A percentile compares a stretch with the other conserved stretches of the same genome.
phyloP scores from a whole-genome alignment of 2,888 invertebrate species.

The Eristalis arbustorum region DNA sequence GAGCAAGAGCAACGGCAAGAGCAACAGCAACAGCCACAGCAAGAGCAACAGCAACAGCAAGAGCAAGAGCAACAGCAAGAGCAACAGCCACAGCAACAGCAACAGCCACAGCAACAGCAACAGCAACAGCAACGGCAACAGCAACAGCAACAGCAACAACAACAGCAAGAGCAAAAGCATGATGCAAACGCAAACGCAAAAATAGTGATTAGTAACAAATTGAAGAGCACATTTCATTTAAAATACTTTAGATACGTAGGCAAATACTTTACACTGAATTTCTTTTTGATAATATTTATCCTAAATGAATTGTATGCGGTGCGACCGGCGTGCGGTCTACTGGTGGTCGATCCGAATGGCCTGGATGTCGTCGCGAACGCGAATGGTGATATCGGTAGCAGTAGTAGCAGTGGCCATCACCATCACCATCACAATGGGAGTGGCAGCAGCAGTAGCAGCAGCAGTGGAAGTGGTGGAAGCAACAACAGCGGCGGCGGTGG shows the following conservation, averaged over 20 bases:
- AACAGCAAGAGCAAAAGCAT: too few species aligned
- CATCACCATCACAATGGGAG: constrained; percentile 43
- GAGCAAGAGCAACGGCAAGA: too few species aligned
- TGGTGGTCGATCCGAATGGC: constrained; percentile 73
- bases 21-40: too few species aligned
- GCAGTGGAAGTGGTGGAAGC: constrained; percentile 56
- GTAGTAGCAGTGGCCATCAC: constrained; percentile 34
- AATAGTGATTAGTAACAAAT: constrained; percentile 43
- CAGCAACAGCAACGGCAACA: too few species aligned
- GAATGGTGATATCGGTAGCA: constrained; percentile 54
- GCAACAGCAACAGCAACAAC: neutral
- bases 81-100: too few species aligned
- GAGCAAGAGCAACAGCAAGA: too few species aligned
- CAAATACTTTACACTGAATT: constrained; percentile 61
- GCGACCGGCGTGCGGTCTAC: constrained; percentile 61
- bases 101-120: too few species aligned
- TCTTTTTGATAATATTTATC: constrained; percentile 64
- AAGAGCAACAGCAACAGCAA: too few species aligned
- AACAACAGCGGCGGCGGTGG: constrained; percentile 57
- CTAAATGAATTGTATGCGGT: constrained; percentile 58
- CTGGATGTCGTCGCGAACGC: constrained; percentile 55
- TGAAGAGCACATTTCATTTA: constrained; percentile 53
- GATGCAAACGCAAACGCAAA: neutral
- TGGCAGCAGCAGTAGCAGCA: constrained; percentile 41
- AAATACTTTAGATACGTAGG: constrained; percentile 56